These are phyloP conservation scores for Charadrius vociferus DNA, from an alignment of 2,113 vertebrate species.

Conservation along the genomic window DNA sequence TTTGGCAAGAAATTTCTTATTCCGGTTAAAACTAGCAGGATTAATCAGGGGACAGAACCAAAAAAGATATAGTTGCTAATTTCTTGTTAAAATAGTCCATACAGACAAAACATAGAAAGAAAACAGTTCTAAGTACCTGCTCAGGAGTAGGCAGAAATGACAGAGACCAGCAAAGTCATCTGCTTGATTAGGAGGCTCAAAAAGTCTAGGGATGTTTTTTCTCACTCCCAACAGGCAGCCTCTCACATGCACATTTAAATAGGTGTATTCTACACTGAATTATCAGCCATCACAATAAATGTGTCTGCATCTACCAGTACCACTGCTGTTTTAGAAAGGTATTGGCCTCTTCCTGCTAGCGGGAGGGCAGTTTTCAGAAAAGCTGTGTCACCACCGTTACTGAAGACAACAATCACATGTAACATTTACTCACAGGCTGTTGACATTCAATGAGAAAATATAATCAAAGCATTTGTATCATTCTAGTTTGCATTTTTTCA, in stretches of 20 bases:
- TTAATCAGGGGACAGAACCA: not conserved
- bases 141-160: not conserved
- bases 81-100: not conserved
- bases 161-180: not conserved
- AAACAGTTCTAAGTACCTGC: not conserved
- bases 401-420: not conserved
- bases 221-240: not conserved
- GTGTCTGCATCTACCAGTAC: not conserved
- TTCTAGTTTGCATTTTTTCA: constrained; percentile 32
- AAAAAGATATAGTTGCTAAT: not conserved
- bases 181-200: not conserved
- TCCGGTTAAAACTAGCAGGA: not conserved
- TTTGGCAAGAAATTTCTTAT: not conserved
- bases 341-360: not conserved
- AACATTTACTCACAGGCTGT: not conserved
- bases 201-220: not conserved
- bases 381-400: not conserved
- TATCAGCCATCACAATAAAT: not conserved
- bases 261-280: not conserved
- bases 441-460: constrained; percentile 11
- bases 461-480: constrained; percentile 8
- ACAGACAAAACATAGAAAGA: not conserved
- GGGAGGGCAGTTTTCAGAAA: not conserved
- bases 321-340: not conserved
- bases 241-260: not conserved